Evolutionary conservation across 2,888 invertebrate genomes (phyloP), one percentile per base, ranked within the genome.

Genomic region (Griposia aprilina): DNA sequence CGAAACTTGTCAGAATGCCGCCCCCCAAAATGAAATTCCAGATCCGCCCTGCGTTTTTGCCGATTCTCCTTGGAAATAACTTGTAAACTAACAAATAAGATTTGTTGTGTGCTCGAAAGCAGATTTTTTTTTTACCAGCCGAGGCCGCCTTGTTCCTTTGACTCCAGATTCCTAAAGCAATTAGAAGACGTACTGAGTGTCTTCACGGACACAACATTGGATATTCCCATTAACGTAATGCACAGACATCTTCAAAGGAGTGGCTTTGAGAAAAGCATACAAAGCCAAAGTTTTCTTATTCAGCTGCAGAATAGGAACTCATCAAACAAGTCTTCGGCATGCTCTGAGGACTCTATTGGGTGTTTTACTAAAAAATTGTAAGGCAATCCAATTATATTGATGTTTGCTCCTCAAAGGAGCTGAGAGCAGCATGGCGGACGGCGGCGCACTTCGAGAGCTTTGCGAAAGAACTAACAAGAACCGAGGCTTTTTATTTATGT

Each of bases 331-430:
- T 72, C 69, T 74, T 52, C 80, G 78, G 76, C 76, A 78, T 87
- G 83, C 83, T 83, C 78, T 68, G 72, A 82, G 80, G 59, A 82
- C 74, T 82, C 74, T 76, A 74, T 86, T 80, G 81, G 89, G 87
- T 90, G 89, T 91, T 91, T 91, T 90, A 88, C 89, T 90, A 89
- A 89, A 92, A 91, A 93, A 92, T 90, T 89, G 90, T 89, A 89
- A 90, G 90, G 93, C 94, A 94, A 96, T 96, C 95, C 95, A 96
- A 96, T 96, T 95, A 96, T 92, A 93, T 92, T 90, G 92, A 93
- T 91, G 93, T 93, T 93, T 92, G 93, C 91, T 87, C 87, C 90
- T 94, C 95, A 95, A 95, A 95, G 93, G 91, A 90, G 84, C 86
- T 90, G 91, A 92, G 91, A 93, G 92, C 91, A 84, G 80, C 78